Evolutionary conservation across 1,140 invertebrate species (phyloP).

Genomic region (Drosophila lacertosa): DNA sequence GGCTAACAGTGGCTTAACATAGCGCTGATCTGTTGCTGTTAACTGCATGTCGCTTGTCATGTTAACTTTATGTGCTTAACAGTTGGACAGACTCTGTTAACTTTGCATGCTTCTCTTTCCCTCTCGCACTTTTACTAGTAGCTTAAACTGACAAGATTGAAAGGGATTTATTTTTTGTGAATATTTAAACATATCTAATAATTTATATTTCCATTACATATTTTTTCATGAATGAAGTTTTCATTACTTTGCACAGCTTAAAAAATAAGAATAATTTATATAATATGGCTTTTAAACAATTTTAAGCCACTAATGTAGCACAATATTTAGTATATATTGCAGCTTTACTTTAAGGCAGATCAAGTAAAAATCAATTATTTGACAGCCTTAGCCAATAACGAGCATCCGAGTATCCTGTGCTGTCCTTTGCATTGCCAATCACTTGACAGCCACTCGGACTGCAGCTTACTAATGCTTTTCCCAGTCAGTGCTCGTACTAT

Average conservation of each 20-base stretch:
- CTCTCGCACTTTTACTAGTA: too few species aligned
- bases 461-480: conserved; percentile 21
- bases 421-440: conserved; percentile 17
- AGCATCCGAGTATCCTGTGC: conserved; percentile 3
- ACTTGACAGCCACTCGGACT: conserved; percentile 22
- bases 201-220: too few species aligned
- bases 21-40: background rate
- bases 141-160: too few species aligned
- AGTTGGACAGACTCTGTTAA: background rate
- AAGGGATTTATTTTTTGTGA: too few species aligned
- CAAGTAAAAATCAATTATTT: background rate
- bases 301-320: too few species aligned
- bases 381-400: conserved; percentile 10
- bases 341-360: background rate
- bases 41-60: background rate
- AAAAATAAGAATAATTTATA: too few species aligned
- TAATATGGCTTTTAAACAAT: too few species aligned
- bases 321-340: too few species aligned
- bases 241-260: too few species aligned
- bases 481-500: too few species aligned
- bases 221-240: too few species aligned
- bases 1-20: background rate
- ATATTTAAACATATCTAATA: too few species aligned
- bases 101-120: background rate
- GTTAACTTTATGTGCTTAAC: background rate